A percentile compares a stretch with the other conserved stretches of the same genome.
Conservation (phyloP, 1,140 invertebrate genomes). For the Eurytemora carolleeae region DNA sequence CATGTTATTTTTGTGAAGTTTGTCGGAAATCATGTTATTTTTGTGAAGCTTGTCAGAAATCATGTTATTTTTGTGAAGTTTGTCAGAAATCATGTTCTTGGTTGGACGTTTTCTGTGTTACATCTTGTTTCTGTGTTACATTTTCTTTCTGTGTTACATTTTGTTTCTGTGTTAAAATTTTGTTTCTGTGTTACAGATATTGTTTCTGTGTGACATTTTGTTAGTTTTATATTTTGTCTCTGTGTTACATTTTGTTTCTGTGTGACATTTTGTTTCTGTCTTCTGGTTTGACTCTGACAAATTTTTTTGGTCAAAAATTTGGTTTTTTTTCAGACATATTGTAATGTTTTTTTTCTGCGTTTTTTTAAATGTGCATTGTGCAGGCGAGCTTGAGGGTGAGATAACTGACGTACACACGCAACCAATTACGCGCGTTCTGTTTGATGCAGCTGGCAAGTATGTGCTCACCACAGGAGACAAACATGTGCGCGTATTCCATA, state of each 20-base stretch:
- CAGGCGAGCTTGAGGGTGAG: slow-evolving; percentile 40
- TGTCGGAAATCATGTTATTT: no score
- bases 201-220: no score
- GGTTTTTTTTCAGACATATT: slow-evolving; percentile 3
- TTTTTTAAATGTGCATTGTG: slow-evolving; percentile 55
- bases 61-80: no score
- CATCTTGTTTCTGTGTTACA: no score
- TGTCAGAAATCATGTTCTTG: no score
- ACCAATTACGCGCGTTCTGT: slow-evolving; percentile 41
- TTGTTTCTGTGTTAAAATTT: no score
- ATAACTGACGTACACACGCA: slow-evolving; percentile 42
- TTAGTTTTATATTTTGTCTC: no score
- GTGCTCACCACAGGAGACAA: slow-evolving; percentile 52
- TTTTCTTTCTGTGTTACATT: no score
- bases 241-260: slow-evolving; percentile 63
- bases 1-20: no score
- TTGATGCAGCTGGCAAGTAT: slow-evolving; percentile 49
- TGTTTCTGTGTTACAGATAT: no score
- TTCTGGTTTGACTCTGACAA: neutral
- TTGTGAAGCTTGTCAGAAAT: no score
- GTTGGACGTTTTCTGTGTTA: no score
- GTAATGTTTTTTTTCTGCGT: slow-evolving; percentile 23
- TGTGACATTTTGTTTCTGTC: slow-evolving; percentile 34
- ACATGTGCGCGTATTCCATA: slow-evolving; percentile 54
- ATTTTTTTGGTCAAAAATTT: neutral